Percentiles rank a stretch among this genome's conserved stretches.
phyloP scores from a whole-genome alignment of 2,888 invertebrate species.

The Sinodicranocentrus sp. region DNA sequence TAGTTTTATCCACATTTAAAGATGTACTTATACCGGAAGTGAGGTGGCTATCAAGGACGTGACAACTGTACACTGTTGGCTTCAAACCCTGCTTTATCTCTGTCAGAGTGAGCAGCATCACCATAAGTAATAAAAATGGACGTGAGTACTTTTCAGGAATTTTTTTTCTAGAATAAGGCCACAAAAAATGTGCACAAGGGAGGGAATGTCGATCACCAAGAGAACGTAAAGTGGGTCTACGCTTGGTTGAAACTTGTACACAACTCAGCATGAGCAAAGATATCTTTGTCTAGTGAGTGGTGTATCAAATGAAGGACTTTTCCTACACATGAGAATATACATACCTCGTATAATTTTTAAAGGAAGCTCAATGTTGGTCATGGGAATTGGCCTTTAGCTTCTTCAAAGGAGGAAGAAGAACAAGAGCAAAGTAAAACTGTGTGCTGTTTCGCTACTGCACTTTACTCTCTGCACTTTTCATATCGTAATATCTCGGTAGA shows the following conservation, averaged over 20 bases:
- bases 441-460: background rate
- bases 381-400: constrained; percentile 59
- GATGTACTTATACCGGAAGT: constrained; percentile 9
- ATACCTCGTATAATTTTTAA: background rate
- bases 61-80: background rate
- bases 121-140: background rate
- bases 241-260: no score
- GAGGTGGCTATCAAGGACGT: constrained; percentile 21
- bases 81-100: background rate
- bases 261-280: no score
- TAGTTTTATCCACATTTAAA: background rate
- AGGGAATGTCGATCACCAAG: no score
- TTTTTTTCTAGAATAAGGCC: constrained; percentile 30
- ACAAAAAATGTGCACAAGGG: background rate
- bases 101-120: background rate
- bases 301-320: background rate
- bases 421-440: background rate
- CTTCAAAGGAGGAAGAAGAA: background rate
- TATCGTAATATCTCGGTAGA: background rate
- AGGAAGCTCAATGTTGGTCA: constrained; percentile 65
- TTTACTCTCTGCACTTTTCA: no score
- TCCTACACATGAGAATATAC: no score
- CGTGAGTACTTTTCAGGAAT: background rate
- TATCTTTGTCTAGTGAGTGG: no score
- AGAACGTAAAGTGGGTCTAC: background rate